Percentiles rank a stretch among this genome's conserved stretches.
Conservation (phyloP, 2,113 vertebrate species). For the Marmota flaviventris region DNA sequence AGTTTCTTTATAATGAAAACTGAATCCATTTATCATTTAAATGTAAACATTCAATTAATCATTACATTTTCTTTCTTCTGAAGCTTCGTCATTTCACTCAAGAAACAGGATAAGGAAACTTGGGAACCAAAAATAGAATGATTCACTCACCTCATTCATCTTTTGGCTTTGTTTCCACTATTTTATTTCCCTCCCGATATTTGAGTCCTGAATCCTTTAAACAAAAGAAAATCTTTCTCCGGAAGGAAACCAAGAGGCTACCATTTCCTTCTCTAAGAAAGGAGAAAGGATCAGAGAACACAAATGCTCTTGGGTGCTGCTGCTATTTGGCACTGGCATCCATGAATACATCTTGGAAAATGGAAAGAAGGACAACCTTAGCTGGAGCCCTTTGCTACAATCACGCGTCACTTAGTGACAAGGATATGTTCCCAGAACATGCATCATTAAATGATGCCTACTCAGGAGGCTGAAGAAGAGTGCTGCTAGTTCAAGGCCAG, state of each 20-base stretch:
- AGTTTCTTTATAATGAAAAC: background rate
- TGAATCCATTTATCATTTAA: background rate
- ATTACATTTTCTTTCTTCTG: background rate
- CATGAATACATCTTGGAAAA: background rate
- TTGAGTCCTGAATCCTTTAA: conserved; percentile 1
- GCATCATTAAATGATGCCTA: background rate
- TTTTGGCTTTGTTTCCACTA: background rate
- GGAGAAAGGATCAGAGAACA: background rate
- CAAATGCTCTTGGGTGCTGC: too few relatives aligned
- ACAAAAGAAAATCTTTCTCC: background rate
- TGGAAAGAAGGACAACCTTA: background rate
- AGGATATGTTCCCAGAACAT: background rate
- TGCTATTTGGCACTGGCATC: too few relatives aligned
- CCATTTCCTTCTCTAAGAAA: background rate
- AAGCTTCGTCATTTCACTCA: background rate
- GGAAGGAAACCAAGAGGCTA: background rate
- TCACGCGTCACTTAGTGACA: background rate
- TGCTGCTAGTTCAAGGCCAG: background rate
- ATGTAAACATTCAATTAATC: background rate
- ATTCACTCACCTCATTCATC: background rate
- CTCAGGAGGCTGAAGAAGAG: background rate
- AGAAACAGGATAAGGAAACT: conserved; percentile 19
- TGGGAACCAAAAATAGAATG: background rate
- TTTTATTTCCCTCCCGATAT: background rate
- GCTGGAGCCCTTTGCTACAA: background rate